These are phyloP conservation scores for Pseudomyrmex concolor DNA, from an alignment of 1,140 invertebrate species.

Conservation along the genomic window DNA sequence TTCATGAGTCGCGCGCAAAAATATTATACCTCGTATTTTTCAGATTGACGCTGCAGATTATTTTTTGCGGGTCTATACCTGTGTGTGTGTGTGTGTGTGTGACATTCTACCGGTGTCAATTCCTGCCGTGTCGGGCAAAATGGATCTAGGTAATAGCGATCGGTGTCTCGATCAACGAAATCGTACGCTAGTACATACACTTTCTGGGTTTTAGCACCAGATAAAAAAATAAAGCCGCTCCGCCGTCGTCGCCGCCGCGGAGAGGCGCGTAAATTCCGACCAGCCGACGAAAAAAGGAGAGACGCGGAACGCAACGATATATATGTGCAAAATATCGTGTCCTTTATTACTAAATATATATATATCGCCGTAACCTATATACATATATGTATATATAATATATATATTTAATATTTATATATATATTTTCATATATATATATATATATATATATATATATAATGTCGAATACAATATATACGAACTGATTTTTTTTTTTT, in stretches of 20 bases:
- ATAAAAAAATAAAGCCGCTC: conserved; percentile 56
- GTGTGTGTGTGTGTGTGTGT: no score
- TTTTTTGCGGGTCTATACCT: conserved; percentile 42
- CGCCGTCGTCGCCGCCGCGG: conserved; percentile 23
- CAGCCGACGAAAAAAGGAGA: conserved; percentile 17
- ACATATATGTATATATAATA: conserved; percentile 67
- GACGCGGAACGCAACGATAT: conserved; percentile 58
- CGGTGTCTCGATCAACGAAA: conserved; percentile 55
- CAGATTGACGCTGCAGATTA: conserved; percentile 26
- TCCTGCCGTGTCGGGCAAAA: conserved; percentile 17
- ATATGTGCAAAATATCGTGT: conserved; percentile 69
- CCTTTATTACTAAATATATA: conserved; percentile 59
- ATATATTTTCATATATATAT: conserved; percentile 73
- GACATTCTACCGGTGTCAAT: conserved; percentile 47
- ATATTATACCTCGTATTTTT: conserved; percentile 36
- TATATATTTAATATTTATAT: conserved; percentile 78
- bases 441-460: conserved; percentile 72
- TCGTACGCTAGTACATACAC: conserved; percentile 35
- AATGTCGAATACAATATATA: conserved; percentile 82
- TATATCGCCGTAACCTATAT: conserved; percentile 62
- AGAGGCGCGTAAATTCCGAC: conserved; percentile 40
- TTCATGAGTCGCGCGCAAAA: conserved; percentile 47
- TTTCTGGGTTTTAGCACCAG: conserved; percentile 60
- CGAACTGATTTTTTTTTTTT: conserved; percentile 74
- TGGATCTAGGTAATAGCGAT: conserved; percentile 24